Conservation (phyloP, 2,797 vertebrate species). For the Eupleurogrammus muticus region DNA sequence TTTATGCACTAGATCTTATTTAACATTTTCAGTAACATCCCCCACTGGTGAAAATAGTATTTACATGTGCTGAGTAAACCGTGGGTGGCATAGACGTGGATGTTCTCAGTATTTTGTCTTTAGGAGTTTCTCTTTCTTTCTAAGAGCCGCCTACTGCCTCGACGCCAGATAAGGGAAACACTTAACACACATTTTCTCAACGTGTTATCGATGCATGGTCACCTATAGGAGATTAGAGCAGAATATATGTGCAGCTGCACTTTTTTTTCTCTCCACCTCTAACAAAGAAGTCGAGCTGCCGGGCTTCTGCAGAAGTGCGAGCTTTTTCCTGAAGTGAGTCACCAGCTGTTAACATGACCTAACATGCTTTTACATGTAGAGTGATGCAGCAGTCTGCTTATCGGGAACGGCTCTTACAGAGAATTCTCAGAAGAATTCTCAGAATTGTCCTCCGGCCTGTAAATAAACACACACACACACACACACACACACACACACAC, state of each 20-base stretch:
- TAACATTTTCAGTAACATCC: too few relatives aligned
- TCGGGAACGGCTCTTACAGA: background rate
- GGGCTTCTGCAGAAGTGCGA: constrained; percentile 49
- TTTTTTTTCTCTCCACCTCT: background rate
- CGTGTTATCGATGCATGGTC: background rate
- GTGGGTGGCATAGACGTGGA: too few relatives aligned
- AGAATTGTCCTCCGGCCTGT: constrained; percentile 21
- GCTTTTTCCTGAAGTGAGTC: constrained; percentile 44
- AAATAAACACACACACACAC: background rate
- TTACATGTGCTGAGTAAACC: constrained; percentile 3
- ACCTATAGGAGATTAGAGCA: constrained; percentile 10
- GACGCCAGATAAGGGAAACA: constrained; percentile 23
- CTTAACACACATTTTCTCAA: background rate
- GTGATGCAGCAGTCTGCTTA: constrained; percentile 17
- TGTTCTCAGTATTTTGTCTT: background rate
- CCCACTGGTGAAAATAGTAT: background rate
- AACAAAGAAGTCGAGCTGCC: constrained; percentile 6
- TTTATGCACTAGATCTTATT: too few relatives aligned
- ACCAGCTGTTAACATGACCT: constrained; percentile 21
- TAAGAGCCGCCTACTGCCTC: background rate
- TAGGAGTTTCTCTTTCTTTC: background rate
- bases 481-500: background rate
- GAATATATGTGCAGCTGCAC: background rate
- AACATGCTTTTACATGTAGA: constrained; percentile 41
- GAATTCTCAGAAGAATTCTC: constrained; percentile 17